phyloP scores from a whole-genome alignment of 2,113 vertebrate genomes.

The Hemichromis elongatus region DNA sequence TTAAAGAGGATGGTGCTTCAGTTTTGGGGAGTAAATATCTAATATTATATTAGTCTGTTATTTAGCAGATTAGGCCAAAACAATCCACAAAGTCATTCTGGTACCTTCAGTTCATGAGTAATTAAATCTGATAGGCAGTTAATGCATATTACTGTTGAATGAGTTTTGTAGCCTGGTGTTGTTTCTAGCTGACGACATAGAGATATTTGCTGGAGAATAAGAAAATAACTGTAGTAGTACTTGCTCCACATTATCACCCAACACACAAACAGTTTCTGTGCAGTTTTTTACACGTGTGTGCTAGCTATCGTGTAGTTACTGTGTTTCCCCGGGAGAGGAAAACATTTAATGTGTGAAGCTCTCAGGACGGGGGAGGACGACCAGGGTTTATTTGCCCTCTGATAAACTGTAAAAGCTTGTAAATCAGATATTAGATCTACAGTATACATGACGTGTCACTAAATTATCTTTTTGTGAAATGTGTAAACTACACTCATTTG shows the following conservation, averaged over 20 bases:
- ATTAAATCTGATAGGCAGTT: too few species aligned
- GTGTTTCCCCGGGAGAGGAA: too few species aligned
- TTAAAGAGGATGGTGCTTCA: not conserved
- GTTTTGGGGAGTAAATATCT: not conserved
- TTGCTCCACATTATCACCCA: not conserved
- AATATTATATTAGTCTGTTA: not conserved
- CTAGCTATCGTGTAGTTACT: not conserved
- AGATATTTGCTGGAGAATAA: rapidly evolving
- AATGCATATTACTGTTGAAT: not conserved
- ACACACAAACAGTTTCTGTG: not conserved
- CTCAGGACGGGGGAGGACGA: not conserved
- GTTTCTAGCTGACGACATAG: not conserved
- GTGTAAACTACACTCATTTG: not conserved
- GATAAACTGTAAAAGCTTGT: not conserved
- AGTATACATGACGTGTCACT: too few species aligned
- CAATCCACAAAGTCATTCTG: too few species aligned
- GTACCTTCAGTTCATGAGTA: too few species aligned
- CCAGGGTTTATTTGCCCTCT: not conserved
- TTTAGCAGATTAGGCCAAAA: not conserved
- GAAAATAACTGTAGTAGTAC: not conserved
- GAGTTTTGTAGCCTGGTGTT: not conserved
- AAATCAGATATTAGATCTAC: not conserved
- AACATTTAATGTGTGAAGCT: not conserved
- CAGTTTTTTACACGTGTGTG: not conserved
- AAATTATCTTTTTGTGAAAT: not conserved